Base-by-base conservation (phyloP, 2,113 vertebrate genomes). In the Ondatra zibethicus region DNA sequence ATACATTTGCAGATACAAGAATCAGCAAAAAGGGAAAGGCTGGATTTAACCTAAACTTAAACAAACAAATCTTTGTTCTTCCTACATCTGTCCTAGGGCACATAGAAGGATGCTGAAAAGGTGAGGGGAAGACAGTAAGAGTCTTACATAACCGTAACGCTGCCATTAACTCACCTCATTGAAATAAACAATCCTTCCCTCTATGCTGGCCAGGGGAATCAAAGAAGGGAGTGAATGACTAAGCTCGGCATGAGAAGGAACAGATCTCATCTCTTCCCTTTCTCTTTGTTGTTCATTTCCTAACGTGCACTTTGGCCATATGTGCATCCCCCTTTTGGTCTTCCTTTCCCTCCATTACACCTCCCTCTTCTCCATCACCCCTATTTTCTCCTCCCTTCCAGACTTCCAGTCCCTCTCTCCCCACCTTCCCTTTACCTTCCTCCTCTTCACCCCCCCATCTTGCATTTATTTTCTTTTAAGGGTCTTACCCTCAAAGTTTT, bases 41-140 rank as follows among this genome's bases (percentile, higher is more conserved):
- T 84, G 77, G 14, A 21, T 84, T 82, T 87, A 47, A 39, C 39
- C 33, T 29, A 19, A 36, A 17, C 39, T 27, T 23, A 19, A 39
- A 19, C 78, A 50, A 27, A 55, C 0, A 11, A 31, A 2, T 11
- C 55, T 42, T 88, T 19, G 5, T 7, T 58, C 31, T 68, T 36
- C 9, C 23, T 7, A 14, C 1, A 17, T 82, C 55, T 76, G 29
- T 16, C 66, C 33, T 68, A 7, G 36, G 27, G 31, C 21, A 16
- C 6, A 25, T 16, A 27, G 42, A 19, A 86, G 16, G 63, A 65
- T 17, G 77, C 77, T 58, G n/a, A 13, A 50, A 76, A 23, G 5
- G 17, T 3, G 52, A 45, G 1, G 0, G 4, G 14, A 17, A 45
- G n/a, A 2, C 21, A 8, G 16, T 8, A 14, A 5, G 4, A 47